phyloP scores from a whole-genome alignment of 1,140 invertebrate species.

The Dreissena rostriformis region DNA sequence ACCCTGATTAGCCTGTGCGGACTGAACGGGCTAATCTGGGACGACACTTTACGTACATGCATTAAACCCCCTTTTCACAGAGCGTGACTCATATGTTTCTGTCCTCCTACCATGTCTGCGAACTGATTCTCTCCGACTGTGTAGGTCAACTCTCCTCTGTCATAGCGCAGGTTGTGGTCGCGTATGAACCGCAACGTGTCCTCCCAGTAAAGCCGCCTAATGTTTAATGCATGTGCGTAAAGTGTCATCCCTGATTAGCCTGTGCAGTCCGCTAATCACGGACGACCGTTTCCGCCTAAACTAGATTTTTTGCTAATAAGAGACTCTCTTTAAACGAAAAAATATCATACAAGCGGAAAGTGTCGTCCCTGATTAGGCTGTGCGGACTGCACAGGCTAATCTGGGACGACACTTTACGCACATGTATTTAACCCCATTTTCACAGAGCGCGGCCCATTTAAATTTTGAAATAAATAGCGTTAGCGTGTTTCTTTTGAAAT shows the following conservation, averaged over 20 bases:
- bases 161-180: constrained; percentile 24
- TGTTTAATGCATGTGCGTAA: too few relatives aligned
- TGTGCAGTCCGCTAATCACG: background rate
- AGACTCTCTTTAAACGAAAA: background rate
- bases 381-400: too few relatives aligned
- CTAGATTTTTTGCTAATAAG: background rate
- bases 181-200: constrained; percentile 5
- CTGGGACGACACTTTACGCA: too few relatives aligned
- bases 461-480: too few relatives aligned
- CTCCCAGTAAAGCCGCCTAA: constrained; percentile 34
- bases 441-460: too few relatives aligned
- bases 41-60: too few relatives aligned
- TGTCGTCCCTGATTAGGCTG: background rate
- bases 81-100: background rate
- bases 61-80: too few relatives aligned
- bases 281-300: background rate
- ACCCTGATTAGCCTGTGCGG: too few relatives aligned
- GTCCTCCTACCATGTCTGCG: constrained; percentile 33
- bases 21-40: too few relatives aligned
- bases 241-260: background rate
- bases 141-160: constrained; percentile 25
- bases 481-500: too few relatives aligned
- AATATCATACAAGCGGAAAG: background rate
- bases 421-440: too few relatives aligned
- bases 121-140: constrained; percentile 34